These are phyloP conservation scores for Heliothis peltigera DNA, from an alignment of 2,888 invertebrate species.

Conservation along the genomic window DNA sequence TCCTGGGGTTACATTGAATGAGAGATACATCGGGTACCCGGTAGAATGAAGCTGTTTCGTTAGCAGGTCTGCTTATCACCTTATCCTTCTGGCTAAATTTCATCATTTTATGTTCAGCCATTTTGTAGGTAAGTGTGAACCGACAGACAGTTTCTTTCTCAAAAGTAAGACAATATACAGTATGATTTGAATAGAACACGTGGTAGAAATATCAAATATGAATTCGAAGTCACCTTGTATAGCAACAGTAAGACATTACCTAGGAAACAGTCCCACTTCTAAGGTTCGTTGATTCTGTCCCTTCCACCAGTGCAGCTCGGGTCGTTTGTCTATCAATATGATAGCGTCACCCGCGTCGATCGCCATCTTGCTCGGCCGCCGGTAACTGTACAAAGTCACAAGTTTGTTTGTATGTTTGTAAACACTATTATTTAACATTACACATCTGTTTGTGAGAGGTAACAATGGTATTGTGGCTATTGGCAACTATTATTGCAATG, in stretches of 20 bases:
- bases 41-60: too few relatives aligned
- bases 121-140: too few relatives aligned
- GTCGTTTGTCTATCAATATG: conserved; percentile 96
- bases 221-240: too few relatives aligned
- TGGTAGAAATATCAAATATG: too few relatives aligned
- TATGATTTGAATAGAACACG: too few relatives aligned
- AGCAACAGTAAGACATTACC: conserved; percentile 76
- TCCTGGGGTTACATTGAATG: too few relatives aligned
- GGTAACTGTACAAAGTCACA: conserved; percentile 73
- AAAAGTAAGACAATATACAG: too few relatives aligned
- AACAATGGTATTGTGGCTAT: conserved; percentile 38
- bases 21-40: too few relatives aligned
- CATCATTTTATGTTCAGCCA: too few relatives aligned
- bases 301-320: conserved; percentile 98
- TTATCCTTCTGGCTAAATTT: too few relatives aligned
- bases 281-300: conserved; percentile 98
- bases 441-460: conserved; percentile 34
- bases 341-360: conserved; percentile 96
- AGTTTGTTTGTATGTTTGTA: conserved; percentile 13
- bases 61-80: too few relatives aligned
- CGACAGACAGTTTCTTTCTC: too few relatives aligned
- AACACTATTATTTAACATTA: conserved; percentile 27
- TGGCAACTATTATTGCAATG: conserved; percentile 17
- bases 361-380: conserved; percentile 92
- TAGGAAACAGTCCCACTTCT: conserved; percentile 97